Evolutionary conservation across 1,140 invertebrate species (phyloP).

Genomic region (Drosophila prosaltans): DNA sequence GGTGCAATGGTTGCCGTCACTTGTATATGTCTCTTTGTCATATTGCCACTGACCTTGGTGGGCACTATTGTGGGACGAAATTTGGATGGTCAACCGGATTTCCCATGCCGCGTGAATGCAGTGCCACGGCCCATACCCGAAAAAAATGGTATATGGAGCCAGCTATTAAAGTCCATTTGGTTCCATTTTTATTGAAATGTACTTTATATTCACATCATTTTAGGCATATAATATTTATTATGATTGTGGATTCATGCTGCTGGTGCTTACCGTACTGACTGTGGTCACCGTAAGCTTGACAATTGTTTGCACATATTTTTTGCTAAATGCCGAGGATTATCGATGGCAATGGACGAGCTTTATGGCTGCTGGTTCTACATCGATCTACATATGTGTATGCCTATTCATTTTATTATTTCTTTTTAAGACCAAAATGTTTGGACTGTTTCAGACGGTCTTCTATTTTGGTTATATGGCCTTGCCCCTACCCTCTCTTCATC

Average conservation of each 20-base stretch:
- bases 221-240: constrained; percentile 99
- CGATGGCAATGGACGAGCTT: constrained; percentile 99
- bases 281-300: constrained; percentile 99
- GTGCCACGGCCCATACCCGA: constrained; percentile 99
- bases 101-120: constrained; percentile 98
- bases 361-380: constrained; percentile 96
- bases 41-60: constrained; percentile 97
- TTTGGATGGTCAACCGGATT: constrained; percentile 97
- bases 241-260: constrained; percentile 99
- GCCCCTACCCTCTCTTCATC: constrained; percentile 18
- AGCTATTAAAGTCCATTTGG: constrained; percentile 98
- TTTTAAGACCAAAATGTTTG: constrained; percentile 99
- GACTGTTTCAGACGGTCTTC: constrained; percentile 99
- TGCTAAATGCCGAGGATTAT: constrained; percentile 99
- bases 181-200: constrained; percentile 99
- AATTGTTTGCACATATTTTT: constrained; percentile 99
- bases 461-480: constrained; percentile 99
- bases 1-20: constrained; percentile 99
- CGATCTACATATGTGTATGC: constrained; percentile 96
- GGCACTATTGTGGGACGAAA: constrained; percentile 98
- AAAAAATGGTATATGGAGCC: constrained; percentile 99
- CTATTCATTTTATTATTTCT: constrained; percentile 99
- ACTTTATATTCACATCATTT: constrained; percentile 99
- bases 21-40: constrained; percentile 99
- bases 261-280: constrained; percentile 98